phyloP scores from a whole-genome alignment of 2,797 vertebrate genomes.

The Cynodonichthys magdalenae region DNA sequence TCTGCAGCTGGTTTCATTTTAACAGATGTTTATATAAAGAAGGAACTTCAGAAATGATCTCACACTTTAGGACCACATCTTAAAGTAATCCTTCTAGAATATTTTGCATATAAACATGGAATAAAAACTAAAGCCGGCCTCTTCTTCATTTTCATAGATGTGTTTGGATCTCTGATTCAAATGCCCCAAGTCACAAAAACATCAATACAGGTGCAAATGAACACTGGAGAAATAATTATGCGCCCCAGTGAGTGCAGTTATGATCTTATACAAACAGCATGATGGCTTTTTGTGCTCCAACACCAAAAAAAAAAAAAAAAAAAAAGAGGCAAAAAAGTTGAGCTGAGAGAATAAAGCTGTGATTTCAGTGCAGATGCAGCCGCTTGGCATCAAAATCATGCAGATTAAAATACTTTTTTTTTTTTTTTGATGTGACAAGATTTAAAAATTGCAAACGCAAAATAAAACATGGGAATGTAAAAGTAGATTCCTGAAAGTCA shows the following conservation, averaged over 20 bases:
- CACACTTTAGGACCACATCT: background rate
- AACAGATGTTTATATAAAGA: background rate
- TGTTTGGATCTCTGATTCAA: background rate
- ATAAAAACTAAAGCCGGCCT: background rate
- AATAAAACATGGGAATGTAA: background rate
- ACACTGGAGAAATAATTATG: constrained; percentile 42
- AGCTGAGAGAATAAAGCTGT: constrained; percentile 11
- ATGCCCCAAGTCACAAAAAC: too few relatives aligned
- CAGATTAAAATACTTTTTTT: too few relatives aligned
- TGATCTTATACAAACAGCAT: constrained; percentile 39
- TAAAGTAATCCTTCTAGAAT: background rate
- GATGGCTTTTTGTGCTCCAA: constrained; percentile 45
- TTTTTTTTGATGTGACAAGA: background rate
- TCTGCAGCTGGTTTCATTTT: background rate
- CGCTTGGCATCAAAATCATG: too few relatives aligned
- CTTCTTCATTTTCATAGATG: background rate
- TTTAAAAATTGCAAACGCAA: background rate
- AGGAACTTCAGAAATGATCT: background rate
- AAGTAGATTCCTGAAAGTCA: background rate
- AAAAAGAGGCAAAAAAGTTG: constrained; percentile 4
- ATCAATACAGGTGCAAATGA: background rate
- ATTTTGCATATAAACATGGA: constrained; percentile 5
- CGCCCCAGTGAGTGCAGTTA: constrained; percentile 54
- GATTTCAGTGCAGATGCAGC: too few relatives aligned
- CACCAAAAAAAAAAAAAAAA: constrained; percentile 28